A percentile compares a stretch with the other conserved stretches of the same genome.
These are phyloP conservation scores for Eurystomus gularis DNA, from an alignment of 2,113 vertebrate genomes.

Conservation along the genomic window DNA sequence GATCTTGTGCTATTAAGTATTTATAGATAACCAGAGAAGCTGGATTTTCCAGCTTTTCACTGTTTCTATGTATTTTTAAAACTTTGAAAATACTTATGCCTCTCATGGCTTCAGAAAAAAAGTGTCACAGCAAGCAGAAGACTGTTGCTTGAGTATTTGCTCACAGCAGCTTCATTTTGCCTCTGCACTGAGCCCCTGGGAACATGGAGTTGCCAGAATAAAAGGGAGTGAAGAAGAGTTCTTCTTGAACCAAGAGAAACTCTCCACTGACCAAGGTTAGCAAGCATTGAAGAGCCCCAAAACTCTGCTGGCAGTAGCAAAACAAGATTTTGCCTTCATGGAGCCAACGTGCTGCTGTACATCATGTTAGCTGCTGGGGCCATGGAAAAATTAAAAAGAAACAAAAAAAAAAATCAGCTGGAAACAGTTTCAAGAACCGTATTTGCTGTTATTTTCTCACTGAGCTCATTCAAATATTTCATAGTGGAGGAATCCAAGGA, in stretches of 20 bases:
- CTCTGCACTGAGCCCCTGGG: neutral
- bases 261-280: neutral
- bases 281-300: neutral
- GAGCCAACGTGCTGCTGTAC: neutral
- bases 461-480: neutral
- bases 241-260: neutral
- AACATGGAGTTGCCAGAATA: neutral
- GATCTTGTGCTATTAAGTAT: neutral
- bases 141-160: neutral
- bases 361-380: neutral
- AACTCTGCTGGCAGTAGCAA: neutral
- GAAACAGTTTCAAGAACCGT: neutral
- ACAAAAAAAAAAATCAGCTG: too few relatives aligned
- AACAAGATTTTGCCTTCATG: neutral
- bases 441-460: neutral
- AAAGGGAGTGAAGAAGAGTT: rapidly evolving
- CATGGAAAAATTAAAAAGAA: neutral
- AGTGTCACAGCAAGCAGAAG: neutral
- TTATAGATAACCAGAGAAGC: neutral
- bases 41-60: neutral
- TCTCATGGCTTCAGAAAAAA: neutral
- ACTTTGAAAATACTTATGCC: neutral
- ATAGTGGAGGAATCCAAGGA: neutral
- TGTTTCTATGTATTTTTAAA: neutral
- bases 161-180: neutral